These are phyloP conservation scores for Physocephala rufipes DNA, from an alignment of 2,888 invertebrate genomes.

Conservation along the genomic window DNA sequence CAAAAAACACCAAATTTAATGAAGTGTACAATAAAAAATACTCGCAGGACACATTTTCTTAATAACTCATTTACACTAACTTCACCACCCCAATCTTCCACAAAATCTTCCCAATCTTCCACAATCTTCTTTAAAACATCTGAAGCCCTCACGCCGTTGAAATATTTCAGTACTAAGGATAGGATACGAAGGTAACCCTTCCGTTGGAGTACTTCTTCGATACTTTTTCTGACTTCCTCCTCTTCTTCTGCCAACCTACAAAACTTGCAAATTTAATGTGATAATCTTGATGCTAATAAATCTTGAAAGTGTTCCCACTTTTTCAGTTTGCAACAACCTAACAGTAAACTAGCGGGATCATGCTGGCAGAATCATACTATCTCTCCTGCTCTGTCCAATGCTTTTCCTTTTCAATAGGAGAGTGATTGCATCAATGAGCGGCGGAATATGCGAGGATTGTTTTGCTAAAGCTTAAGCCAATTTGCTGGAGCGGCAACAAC, in stretches of 20 bases:
- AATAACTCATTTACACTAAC: not conserved
- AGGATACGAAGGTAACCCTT: not conserved
- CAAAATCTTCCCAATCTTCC: too few species aligned
- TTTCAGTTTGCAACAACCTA: conserved; percentile 49
- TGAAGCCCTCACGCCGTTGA: too few species aligned
- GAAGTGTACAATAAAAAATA: conserved; percentile 9
- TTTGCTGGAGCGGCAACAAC: conserved; percentile 44
- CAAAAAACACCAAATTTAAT: conserved; percentile 9
- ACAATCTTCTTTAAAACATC: too few species aligned
- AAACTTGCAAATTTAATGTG: conserved; percentile 57
- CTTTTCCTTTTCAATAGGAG: not conserved
- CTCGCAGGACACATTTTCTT: conserved; percentile 16
- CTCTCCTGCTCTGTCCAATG: not conserved
- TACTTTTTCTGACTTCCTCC: not conserved
- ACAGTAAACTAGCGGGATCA: not conserved
- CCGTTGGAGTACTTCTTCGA: not conserved
- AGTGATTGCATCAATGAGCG: conserved; percentile 48
- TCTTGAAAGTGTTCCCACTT: conserved; percentile 61
- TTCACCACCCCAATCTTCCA: not conserved
- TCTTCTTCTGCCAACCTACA: not conserved
- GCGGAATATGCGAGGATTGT: too few species aligned
- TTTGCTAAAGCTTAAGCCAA: conserved; percentile 60
- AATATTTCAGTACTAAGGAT: too few species aligned
- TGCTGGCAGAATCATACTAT: too few species aligned
- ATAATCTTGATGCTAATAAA: conserved; percentile 65